phyloP scores from a whole-genome alignment of 1,140 invertebrate species.

The Apocrypta bakeri region DNA sequence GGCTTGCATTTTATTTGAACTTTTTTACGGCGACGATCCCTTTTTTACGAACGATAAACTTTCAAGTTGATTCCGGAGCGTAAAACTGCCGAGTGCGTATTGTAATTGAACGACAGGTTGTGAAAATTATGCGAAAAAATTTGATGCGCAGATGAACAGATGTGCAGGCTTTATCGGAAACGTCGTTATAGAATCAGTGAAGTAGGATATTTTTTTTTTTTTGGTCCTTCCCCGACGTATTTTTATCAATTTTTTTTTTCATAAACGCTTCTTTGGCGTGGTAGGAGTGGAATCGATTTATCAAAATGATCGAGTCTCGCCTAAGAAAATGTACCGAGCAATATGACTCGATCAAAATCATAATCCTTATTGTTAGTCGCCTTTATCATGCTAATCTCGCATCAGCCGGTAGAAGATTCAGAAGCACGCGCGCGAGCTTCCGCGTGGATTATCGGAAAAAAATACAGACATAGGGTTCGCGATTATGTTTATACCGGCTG shows the following conservation, averaged over 20 bases:
- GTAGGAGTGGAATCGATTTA: background rate
- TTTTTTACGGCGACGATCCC: slow-evolving; percentile 26
- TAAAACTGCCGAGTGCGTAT: background rate
- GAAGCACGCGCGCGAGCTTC: slow-evolving; percentile 16
- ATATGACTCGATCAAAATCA: slow-evolving; percentile 26
- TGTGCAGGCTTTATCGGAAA: background rate
- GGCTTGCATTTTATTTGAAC: slow-evolving; percentile 50
- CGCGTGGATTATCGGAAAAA: slow-evolving; percentile 33
- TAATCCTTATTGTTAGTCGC: slow-evolving; percentile 14
- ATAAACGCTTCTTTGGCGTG: too few relatives aligned
- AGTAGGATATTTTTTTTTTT: too few relatives aligned
- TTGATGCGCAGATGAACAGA: background rate
- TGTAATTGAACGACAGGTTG: slow-evolving; percentile 26
- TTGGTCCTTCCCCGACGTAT: too few relatives aligned
- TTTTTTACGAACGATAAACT: slow-evolving; percentile 46
- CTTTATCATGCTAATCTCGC: slow-evolving; percentile 46
- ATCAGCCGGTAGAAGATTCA: slow-evolving; percentile 30
- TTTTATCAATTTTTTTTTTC: too few relatives aligned
- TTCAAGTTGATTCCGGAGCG: slow-evolving; percentile 34
- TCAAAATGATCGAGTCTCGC: background rate
- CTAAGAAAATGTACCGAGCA: background rate
- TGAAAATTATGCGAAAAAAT: slow-evolving; percentile 5
- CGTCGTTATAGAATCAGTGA: background rate
- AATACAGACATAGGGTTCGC: background rate
- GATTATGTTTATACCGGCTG: slow-evolving; percentile 18